phyloP scores from a whole-genome alignment of 1,140 invertebrate species.

The Orchestia grillus region DNA sequence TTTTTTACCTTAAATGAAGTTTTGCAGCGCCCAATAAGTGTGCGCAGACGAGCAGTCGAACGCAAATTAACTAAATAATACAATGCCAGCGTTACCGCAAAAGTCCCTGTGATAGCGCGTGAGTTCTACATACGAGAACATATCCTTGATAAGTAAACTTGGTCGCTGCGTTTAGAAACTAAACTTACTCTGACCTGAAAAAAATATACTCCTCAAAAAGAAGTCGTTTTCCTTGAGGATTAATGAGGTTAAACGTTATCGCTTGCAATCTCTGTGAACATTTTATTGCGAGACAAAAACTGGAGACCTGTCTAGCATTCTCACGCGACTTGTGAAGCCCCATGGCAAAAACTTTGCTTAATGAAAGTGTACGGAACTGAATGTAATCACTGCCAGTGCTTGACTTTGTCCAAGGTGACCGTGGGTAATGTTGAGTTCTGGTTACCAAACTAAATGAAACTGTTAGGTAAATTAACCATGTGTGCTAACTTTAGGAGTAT shows the following conservation, averaged over 20 bases:
- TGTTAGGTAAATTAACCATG: not conserved
- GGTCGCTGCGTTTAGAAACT: not conserved
- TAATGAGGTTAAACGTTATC: not conserved
- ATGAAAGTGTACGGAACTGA: not conserved
- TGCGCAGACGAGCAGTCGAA: too few species aligned
- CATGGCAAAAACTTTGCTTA: not conserved
- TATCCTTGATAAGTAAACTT: not conserved
- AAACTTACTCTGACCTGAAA: not conserved
- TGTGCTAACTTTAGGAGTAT: not conserved
- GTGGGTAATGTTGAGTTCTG: not conserved
- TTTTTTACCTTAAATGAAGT: too few species aligned
- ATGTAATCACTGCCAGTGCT: not conserved
- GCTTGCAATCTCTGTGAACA: not conserved
- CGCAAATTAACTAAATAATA: too few species aligned
- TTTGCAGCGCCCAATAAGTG: too few species aligned
- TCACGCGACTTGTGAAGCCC: not conserved
- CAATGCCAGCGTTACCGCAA: too few species aligned
- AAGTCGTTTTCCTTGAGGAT: not conserved
- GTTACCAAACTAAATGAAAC: not conserved
- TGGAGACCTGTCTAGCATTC: not conserved
- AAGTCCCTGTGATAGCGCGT: not conserved
- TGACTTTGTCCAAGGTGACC: not conserved
- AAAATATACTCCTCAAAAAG: not conserved
- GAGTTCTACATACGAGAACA: not conserved
- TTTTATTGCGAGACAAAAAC: not conserved